These are phyloP conservation scores for Pachypanchax playfairii DNA, from an alignment of 2,113 vertebrate genomes.

Conservation along the genomic window DNA sequence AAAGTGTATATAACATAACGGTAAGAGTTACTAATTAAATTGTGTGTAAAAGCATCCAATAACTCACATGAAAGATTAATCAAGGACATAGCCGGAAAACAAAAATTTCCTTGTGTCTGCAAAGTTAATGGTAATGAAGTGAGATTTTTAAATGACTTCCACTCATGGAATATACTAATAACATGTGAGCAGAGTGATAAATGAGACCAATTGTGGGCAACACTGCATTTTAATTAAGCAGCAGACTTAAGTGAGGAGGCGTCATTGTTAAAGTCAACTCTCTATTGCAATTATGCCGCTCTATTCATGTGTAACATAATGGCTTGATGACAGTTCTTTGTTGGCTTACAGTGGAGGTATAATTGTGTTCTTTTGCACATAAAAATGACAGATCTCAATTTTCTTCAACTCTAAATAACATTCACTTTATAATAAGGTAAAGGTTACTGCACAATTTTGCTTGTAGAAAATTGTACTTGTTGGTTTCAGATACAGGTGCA, in stretches of 20 bases:
- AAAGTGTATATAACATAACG: slow-evolving; percentile 1
- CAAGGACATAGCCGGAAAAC: slow-evolving; percentile 36
- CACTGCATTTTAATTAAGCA: slow-evolving; percentile 77
- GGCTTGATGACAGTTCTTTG: slow-evolving; percentile 73
- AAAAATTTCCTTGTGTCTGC: slow-evolving; percentile 49
- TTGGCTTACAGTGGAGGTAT: slow-evolving; percentile 68
- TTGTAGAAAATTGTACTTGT: neutral
- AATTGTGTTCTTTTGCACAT: slow-evolving; percentile 69
- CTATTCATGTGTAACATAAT: slow-evolving; percentile 78
- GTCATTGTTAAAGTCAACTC: slow-evolving; percentile 73
- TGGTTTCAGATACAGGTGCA: neutral
- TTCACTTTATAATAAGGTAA: slow-evolving; percentile 14
- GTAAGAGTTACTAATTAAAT: slow-evolving; percentile 35
- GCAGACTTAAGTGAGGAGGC: slow-evolving; percentile 67
- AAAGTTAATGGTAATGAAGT: slow-evolving; percentile 53
- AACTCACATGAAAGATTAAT: slow-evolving; percentile 56
- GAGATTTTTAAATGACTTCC: slow-evolving; percentile 56
- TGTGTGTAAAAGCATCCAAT: slow-evolving; percentile 31
- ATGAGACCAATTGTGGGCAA: slow-evolving; percentile 67
- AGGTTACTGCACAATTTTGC: neutral
- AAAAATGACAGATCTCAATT: slow-evolving; percentile 65
- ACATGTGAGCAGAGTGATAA: slow-evolving; percentile 68
- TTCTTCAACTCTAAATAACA: slow-evolving; percentile 46
- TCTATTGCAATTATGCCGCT: slow-evolving; percentile 73
- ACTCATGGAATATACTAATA: slow-evolving; percentile 55